Base-by-base conservation (phyloP, 2,888 invertebrate species). In the Troilus luridus region DNA sequence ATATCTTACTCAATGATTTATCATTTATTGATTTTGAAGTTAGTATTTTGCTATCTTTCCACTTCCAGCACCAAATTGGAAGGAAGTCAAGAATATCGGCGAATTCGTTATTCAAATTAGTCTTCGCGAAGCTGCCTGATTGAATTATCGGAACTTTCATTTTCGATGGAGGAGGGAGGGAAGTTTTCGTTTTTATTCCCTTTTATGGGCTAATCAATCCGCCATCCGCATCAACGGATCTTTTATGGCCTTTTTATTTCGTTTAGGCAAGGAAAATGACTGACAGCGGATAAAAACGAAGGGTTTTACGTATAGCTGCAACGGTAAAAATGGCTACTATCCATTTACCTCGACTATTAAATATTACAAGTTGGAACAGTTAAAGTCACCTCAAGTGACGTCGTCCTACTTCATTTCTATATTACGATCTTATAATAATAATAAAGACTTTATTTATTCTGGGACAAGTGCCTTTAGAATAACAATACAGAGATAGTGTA, bases 91-190 rank as follows among this genome's bases (percentile, higher is more conserved):
- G 72, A 77, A 77, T 77, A 77, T 77, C 41, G 8, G 72, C 17
- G 41, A 77, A 77, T 77, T 41, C 27, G 72, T 77, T 77, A 77
- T 77, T 77, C 72, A 77, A 77, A 77, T 77, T 41, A 77, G 27
- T 19, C 72, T 17, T 41, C 27, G 27, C 17, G 41, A 77, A 77
- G 8, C 72, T 41, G 72, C 10, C 72, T 41, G 27, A 24, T 41
- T 77, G 72, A 41, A 41, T 77, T 77, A 77, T 77, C 8, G 8
- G 17, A 19, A 17, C 27, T 77, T 77, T 77, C 72, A 41, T 77
- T 77, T 77, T 77, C 72, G 41, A 17, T 7, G 41, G 19, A 5
- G 24, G 67, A 67, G 21, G 64, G 24, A 14, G 67, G 12, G 67
- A 67, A 12, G 27, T 17, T 77, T 77, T 77, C 72, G 72, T 41